A percentile compares a stretch with the other conserved stretches of the same genome.
These are phyloP conservation scores for Smutsia temminckii DNA, from an alignment of 2,797 vertebrate species.

Conservation along the genomic window DNA sequence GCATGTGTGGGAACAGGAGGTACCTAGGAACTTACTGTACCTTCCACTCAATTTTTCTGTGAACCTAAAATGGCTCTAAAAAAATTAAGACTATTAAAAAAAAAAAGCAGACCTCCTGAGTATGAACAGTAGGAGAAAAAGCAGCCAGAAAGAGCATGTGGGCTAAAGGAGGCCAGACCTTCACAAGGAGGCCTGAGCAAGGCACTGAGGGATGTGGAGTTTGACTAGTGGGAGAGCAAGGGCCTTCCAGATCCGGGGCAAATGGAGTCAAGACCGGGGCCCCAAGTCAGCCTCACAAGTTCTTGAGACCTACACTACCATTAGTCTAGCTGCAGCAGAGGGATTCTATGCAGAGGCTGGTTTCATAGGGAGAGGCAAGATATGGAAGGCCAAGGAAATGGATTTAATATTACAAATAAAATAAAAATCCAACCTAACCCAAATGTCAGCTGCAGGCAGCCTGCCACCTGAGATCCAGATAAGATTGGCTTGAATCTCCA, in stretches of 20 bases:
- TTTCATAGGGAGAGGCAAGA: background rate
- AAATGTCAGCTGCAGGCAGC: constrained; percentile 6
- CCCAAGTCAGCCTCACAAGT: fast-evolving
- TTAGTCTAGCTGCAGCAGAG: background rate
- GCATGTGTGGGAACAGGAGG: background rate
- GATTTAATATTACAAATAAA: constrained; percentile 54
- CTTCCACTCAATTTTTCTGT: background rate
- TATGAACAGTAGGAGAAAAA: background rate
- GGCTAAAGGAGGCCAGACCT: background rate
- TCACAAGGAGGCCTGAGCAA: background rate
- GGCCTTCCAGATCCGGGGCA: background rate
- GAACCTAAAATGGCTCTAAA: background rate
- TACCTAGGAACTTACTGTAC: background rate
- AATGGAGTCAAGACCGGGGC: background rate
- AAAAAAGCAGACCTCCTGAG: background rate
- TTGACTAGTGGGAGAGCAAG: background rate
- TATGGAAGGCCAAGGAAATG: constrained; percentile 10
- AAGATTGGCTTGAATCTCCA: constrained; percentile 46
- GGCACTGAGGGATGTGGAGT: background rate
- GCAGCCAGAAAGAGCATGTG: background rate
- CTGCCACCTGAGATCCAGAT: constrained; percentile 68
- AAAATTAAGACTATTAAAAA: background rate
- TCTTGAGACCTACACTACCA: background rate
- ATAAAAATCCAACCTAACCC: constrained; percentile 32
- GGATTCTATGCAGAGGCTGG: background rate